Evolutionary conservation across 2,797 vertebrate genomes (phyloP), one percentile per base, ranked within the genome.

Genomic region (Steatocranus sp.): DNA sequence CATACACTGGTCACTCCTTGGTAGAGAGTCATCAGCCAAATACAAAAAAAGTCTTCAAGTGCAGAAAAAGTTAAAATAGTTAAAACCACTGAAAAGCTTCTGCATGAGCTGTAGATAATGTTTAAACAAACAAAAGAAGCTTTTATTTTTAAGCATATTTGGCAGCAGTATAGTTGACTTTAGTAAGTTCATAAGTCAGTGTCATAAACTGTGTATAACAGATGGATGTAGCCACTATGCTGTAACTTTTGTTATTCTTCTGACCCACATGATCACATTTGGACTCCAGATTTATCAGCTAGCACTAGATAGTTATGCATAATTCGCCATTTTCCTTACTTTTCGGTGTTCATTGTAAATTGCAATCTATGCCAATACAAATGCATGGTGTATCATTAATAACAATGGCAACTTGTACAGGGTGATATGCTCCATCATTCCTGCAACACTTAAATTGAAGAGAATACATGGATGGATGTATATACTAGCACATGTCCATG

Each of bases 1-100:
- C 90, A 94, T 63, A 77, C 82, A 76, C 58, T 91, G 93, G 88
- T 92, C 91, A 79, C 68, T 43, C 38, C 25, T 76, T 34, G 3
- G 4, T n/a, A 20, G 48, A 73, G 5, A 80, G 18, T 38, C 78
- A 81, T 75, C 54, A 56, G 4, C 11, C 70, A 77, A 32, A 75
- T 5, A 46, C 82, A 75, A 11, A 49, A 36, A 43, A 32, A 11
- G 50, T 8, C 17, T 14, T 4, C 2, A 58, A 36, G 58, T 15
- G 38, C 3, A 23, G 17, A 76, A 58, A 5, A 53, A 68, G 30
- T 54, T 27, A 48, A 56, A 82, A 82, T 6, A 18, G 15, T 70
- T 25, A 46, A 48, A 48, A 48, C 25, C 5, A 23, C 27, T 18
- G 23, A 53, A 41, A 63, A 10, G 4, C 18, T 27, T 7, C 20